Evolutionary conservation across 2,888 invertebrate genomes (phyloP).

Genomic region (Lithophane semibrunnea): DNA sequence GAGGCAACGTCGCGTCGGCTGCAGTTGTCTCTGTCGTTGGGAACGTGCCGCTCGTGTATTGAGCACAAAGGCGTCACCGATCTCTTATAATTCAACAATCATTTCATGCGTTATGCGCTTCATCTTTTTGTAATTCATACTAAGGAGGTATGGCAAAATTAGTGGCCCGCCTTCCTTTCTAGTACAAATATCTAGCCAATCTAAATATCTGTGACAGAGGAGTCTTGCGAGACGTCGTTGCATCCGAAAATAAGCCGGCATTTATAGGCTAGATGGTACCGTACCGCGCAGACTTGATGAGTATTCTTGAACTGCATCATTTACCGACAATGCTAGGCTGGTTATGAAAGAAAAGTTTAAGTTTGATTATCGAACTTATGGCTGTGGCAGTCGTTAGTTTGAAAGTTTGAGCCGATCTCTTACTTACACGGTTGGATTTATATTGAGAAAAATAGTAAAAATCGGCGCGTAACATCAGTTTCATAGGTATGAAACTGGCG

Average conservation of each 20-base stretch:
- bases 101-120: conserved; percentile 18
- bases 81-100: conserved; percentile 14
- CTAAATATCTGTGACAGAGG: conserved; percentile 45
- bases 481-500: no score
- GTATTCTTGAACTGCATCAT: conserved; percentile 12
- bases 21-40: no score
- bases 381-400: neutral
- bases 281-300: conserved; percentile 33
- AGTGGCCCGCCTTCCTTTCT: conserved; percentile 8
- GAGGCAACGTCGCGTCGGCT: no score
- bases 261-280: conserved; percentile 38
- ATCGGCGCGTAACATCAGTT: neutral
- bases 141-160: conserved; percentile 1
- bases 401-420: neutral
- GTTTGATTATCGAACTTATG: neutral
- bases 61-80: neutral
- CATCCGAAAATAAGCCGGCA: conserved; percentile 41
- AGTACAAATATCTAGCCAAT: conserved; percentile 49
- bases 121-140: neutral
- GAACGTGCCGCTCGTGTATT: no score
- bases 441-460: neutral
- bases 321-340: conserved; percentile 1
- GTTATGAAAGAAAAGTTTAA: neutral
- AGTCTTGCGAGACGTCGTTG: conserved; percentile 18
- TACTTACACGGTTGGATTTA: neutral